Conservation (phyloP, 2,888 invertebrate genomes). For the Himalopsyche kuldschensis region DNA sequence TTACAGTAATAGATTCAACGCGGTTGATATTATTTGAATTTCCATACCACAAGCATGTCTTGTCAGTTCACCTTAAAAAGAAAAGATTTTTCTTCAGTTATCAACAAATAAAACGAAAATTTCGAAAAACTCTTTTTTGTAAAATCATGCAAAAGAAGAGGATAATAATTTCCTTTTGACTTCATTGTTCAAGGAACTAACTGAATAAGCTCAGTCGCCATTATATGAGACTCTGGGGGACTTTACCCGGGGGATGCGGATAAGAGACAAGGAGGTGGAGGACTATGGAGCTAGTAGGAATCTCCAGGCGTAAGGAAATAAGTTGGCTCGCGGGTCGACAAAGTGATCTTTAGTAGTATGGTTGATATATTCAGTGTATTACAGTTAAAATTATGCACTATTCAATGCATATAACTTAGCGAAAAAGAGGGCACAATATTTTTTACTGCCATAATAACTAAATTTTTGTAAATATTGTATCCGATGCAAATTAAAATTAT, state of each 20-base stretch:
- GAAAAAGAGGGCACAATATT: too few species aligned
- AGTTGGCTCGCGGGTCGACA: neutral
- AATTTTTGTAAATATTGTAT: too few species aligned
- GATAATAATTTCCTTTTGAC: neutral
- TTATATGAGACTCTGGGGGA: neutral
- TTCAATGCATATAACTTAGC: too few species aligned
- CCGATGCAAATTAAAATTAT: too few species aligned
- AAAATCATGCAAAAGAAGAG: neutral
- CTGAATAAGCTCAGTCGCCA: neutral
- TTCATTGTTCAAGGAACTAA: conserved; percentile 3
- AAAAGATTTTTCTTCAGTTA: conserved; percentile 6
- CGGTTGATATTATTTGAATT: too few species aligned
- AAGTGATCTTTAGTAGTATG: too few species aligned
- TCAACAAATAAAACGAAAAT: conserved; percentile 10
- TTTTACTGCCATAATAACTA: too few species aligned
- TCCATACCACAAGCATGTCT: neutral
- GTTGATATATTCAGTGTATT: too few species aligned
- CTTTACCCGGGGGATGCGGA: neutral
- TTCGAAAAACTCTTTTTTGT: neutral
- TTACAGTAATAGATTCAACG: too few species aligned
- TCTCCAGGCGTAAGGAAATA: neutral
- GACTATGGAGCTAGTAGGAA: neutral
- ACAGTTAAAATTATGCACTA: too few species aligned
- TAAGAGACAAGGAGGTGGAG: neutral
- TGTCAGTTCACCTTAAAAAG: neutral